Evolutionary conservation across 30 jellyfish, hydroid and myxozoan genomes (phyloP).

Genomic region (Catostylus mosaicus): DNA sequence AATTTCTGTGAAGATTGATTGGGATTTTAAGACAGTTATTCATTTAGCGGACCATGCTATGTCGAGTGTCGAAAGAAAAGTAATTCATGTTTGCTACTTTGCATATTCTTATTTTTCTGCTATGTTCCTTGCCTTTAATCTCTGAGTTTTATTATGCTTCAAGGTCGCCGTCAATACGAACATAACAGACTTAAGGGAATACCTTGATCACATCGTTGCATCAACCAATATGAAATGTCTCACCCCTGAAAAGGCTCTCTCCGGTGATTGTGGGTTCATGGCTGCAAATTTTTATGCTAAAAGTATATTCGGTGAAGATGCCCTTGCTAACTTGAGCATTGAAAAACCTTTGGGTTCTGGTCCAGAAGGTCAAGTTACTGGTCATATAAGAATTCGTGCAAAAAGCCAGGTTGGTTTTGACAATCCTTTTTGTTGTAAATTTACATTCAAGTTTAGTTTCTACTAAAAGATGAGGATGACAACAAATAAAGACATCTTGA

Average conservation of each 20-base stretch:
- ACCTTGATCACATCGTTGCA: slow-evolving; percentile 81
- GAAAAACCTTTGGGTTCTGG: slow-evolving; percentile 86
- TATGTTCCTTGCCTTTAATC: too few relatives aligned
- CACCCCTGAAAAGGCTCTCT: slow-evolving; percentile 95
- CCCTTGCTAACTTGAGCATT: slow-evolving; percentile 89
- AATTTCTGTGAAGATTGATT: too few relatives aligned
- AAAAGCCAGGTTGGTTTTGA: slow-evolving; percentile 92
- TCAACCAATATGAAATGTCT: slow-evolving; percentile 93
- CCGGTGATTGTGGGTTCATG: slow-evolving; percentile 96
- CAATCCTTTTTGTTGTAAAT: too few relatives aligned
- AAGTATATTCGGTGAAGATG: slow-evolving; percentile 97
- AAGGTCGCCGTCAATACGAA: slow-evolving; percentile 90
- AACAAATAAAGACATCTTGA: too few relatives aligned
- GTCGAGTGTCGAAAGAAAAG: too few relatives aligned
- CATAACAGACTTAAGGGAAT: slow-evolving; percentile 86
- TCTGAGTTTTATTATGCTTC: background rate
- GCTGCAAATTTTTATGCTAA: slow-evolving; percentile 97
- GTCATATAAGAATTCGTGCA: slow-evolving; percentile 95
- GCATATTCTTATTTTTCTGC: too few relatives aligned
- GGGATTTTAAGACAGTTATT: too few relatives aligned
- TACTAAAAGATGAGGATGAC: too few relatives aligned
- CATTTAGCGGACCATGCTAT: too few relatives aligned
- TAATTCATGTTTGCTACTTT: too few relatives aligned
- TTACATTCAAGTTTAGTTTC: too few relatives aligned
- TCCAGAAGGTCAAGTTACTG: slow-evolving; percentile 85